phyloP scores from a whole-genome alignment of 2,113 vertebrate genomes.

The Cyanoderma ruficeps region DNA sequence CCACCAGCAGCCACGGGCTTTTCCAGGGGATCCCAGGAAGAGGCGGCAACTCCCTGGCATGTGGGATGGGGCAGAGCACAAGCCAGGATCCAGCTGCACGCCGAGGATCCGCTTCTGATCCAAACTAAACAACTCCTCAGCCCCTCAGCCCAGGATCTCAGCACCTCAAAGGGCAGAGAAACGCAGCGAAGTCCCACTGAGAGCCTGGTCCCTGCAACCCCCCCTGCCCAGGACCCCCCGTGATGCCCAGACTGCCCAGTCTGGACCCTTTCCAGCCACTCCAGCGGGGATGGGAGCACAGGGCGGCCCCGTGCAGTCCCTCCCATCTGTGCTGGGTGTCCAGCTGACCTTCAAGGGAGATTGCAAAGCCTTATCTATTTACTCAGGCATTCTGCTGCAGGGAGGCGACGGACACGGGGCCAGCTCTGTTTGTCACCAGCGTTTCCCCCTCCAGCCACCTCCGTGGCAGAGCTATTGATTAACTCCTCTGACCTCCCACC shows the following conservation, averaged over 20 bases:
- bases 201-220: background rate
- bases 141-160: background rate
- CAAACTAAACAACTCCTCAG: background rate
- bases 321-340: background rate
- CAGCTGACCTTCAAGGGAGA: constrained; percentile 58
- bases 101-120: background rate
- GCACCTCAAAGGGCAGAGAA: background rate
- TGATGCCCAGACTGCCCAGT: rapidly evolving
- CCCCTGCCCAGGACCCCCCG: background rate
- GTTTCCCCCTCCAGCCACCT: background rate
- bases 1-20: background rate
- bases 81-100: background rate
- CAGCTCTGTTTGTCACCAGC: background rate
- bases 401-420: background rate
- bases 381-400: constrained; percentile 47
- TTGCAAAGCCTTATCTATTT: constrained; percentile 55
- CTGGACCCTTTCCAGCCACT: background rate
- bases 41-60: background rate
- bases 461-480: constrained; percentile 28
- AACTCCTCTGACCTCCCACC: background rate
- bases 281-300: rapidly evolving
- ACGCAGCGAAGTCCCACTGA: background rate
- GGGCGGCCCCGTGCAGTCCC: background rate
- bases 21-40: background rate
- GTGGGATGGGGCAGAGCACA: rapidly evolving